These are phyloP conservation scores for Gymnocypris eckloni DNA, from an alignment of 2,797 vertebrate species.

Conservation along the genomic window DNA sequence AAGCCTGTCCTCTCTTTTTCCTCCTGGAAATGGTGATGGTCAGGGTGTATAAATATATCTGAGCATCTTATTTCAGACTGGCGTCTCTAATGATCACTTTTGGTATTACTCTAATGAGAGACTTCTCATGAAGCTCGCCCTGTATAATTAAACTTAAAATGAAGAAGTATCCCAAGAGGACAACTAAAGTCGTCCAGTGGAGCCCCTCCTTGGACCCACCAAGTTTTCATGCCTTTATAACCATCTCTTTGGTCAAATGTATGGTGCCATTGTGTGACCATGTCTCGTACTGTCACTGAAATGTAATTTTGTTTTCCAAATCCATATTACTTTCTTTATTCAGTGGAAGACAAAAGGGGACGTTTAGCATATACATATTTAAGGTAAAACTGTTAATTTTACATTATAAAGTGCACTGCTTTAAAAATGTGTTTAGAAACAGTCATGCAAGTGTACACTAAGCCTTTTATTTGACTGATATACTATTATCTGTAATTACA, in stretches of 20 bases:
- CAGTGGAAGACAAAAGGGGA: no score
- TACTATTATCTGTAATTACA: background rate
- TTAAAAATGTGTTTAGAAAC: background rate
- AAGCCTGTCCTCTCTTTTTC: constrained; percentile 5
- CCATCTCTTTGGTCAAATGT: background rate
- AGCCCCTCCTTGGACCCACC: constrained; percentile 50
- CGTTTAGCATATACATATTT: no score
- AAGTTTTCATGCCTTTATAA: constrained; percentile 32
- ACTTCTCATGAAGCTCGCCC: constrained; percentile 62
- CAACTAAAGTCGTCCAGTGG: constrained; percentile 31
- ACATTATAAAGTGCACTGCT: background rate
- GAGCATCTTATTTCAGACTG: constrained; percentile 61
- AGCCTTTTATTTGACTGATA: background rate
- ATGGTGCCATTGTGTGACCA: background rate
- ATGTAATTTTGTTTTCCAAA: background rate
- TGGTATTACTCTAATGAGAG: constrained; percentile 68
- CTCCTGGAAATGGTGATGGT: constrained; percentile 39
- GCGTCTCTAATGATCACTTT: constrained; percentile 68
- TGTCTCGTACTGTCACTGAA: background rate
- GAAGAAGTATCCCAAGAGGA: constrained; percentile 54
- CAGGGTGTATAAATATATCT: constrained; percentile 50
- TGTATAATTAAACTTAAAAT: constrained; percentile 64
- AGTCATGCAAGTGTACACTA: background rate
- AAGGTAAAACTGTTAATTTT: background rate
- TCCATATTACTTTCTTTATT: background rate